phyloP scores from a whole-genome alignment of 2,113 vertebrate genomes.

The Tychaedon coryphoeus region DNA sequence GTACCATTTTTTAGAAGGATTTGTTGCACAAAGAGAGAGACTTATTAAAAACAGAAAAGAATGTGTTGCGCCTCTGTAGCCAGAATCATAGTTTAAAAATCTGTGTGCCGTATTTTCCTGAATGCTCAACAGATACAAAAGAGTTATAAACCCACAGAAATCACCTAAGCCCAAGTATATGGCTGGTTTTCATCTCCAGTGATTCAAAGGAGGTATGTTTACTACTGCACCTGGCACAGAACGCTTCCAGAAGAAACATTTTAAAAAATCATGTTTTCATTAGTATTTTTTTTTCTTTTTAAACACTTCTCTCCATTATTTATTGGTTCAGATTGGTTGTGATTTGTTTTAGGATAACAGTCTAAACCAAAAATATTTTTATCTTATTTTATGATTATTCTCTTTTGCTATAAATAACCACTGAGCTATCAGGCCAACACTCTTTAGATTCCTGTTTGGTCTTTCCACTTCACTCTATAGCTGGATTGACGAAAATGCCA shows the following conservation, averaged over 20 bases:
- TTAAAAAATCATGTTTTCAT: not conserved
- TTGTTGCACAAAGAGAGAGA: conserved; percentile 56
- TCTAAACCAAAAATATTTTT: not conserved
- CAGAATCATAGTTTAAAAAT: conserved; percentile 39
- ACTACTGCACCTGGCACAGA: not conserved
- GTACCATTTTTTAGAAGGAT: conserved; percentile 45
- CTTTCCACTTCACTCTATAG: not conserved
- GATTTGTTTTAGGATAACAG: not conserved
- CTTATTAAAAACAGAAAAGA: conserved; percentile 67
- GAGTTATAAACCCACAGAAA: conserved; percentile 9
- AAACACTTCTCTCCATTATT: not conserved
- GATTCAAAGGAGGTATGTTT: not conserved
- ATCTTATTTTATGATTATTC: not conserved
- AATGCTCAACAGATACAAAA: conserved; percentile 12
- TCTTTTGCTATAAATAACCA: not conserved
- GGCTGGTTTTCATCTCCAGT: not conserved
- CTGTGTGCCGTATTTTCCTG: not conserved
- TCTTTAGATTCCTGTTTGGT: not conserved
- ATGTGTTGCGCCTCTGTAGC: conserved; percentile 32
- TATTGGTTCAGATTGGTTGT: not conserved
- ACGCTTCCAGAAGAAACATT: not conserved
- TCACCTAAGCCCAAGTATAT: not conserved
- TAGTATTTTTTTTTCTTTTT: not conserved
- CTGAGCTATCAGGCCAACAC: not conserved
- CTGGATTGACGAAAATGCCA: not conserved